Conservation (phyloP, 2,888 invertebrate genomes). For the Pasiphila rectangulata region DNA sequence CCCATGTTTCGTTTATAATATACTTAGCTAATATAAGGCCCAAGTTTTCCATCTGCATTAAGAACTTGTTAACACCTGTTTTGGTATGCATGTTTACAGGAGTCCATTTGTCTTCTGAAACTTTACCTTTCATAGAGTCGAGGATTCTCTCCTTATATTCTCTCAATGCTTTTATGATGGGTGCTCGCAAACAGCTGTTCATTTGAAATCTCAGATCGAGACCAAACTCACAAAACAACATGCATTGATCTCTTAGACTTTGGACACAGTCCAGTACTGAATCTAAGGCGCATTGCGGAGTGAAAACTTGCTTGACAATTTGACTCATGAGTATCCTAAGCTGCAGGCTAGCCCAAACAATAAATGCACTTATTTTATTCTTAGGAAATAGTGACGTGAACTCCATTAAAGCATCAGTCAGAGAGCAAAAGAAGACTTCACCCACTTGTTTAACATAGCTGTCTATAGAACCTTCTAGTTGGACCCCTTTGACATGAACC, state of each 20-base stretch:
- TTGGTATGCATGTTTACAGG: slow-evolving; percentile 90
- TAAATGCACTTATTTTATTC: slow-evolving; percentile 83
- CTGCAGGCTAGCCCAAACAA: slow-evolving; percentile 95
- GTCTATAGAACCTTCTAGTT: slow-evolving; percentile 88
- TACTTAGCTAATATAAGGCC: slow-evolving; percentile 85
- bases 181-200: slow-evolving; percentile 90
- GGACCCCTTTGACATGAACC: slow-evolving; percentile 89
- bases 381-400: slow-evolving; percentile 88
- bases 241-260: slow-evolving; percentile 87
- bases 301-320: slow-evolving; percentile 92
- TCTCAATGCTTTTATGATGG: slow-evolving; percentile 87
- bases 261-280: slow-evolving; percentile 93
- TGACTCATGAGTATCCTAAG: slow-evolving; percentile 89
- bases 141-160: slow-evolving; percentile 90
- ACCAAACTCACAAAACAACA: slow-evolving; percentile 84
- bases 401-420: slow-evolving; percentile 85
- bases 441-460: slow-evolving; percentile 90
- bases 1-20: slow-evolving; percentile 83
- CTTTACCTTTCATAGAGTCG: slow-evolving; percentile 88
- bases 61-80: slow-evolving; percentile 84
- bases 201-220: slow-evolving; percentile 95
- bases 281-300: slow-evolving; percentile 91
- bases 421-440: slow-evolving; percentile 90
- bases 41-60: slow-evolving; percentile 85
- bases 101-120: slow-evolving; percentile 92